Percentiles rank a stretch among this genome's conserved stretches.
Conservation (phyloP, 2,888 invertebrate species). For the Pomacea canaliculata region DNA sequence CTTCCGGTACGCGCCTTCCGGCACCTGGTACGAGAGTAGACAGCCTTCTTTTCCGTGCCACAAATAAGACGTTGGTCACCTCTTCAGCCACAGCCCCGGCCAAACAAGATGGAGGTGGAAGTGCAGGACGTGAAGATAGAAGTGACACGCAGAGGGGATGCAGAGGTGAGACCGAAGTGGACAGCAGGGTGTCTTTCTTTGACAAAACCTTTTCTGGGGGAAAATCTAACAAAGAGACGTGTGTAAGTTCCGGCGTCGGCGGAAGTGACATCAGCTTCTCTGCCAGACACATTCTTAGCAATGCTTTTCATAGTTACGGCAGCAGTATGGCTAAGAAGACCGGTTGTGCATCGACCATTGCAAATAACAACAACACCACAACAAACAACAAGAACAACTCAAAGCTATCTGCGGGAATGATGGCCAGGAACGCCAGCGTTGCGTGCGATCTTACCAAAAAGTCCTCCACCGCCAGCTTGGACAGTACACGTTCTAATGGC, state of each 20-base stretch:
- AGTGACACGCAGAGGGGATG: not conserved
- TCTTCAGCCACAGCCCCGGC: not conserved
- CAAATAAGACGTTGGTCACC: slow-evolving; percentile 14
- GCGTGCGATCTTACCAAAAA: slow-evolving; percentile 8
- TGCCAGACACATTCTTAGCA: slow-evolving; percentile 17
- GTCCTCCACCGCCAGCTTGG: slow-evolving; percentile 3
- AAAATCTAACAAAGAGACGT: slow-evolving; percentile 4
- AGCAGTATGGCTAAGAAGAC: not conserved
- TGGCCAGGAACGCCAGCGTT: slow-evolving; percentile 8
- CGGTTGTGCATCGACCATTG: not conserved
- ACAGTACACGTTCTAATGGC: not conserved
- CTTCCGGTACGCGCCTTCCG: slow-evolving; percentile 3
- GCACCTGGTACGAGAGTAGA: slow-evolving; percentile 21
- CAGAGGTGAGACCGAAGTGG: slow-evolving; percentile 4
- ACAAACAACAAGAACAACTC: slow-evolving; percentile 7
- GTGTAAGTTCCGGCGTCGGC: not conserved
- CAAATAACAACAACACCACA: not conserved
- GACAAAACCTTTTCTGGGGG: slow-evolving; percentile 17
- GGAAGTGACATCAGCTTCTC: slow-evolving; percentile 10
- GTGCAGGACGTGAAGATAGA: not conserved
- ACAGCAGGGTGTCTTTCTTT: slow-evolving; percentile 16
- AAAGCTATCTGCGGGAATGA: not conserved
- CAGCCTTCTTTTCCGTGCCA: slow-evolving; percentile 19
- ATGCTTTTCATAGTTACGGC: slow-evolving; percentile 2
- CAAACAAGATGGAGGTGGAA: not conserved